A percentile compares a stretch with the other conserved stretches of the same genome.
Evolutionary conservation across 2,888 invertebrate genomes (phyloP).

Genomic region (Drosophila quinaria): DNA sequence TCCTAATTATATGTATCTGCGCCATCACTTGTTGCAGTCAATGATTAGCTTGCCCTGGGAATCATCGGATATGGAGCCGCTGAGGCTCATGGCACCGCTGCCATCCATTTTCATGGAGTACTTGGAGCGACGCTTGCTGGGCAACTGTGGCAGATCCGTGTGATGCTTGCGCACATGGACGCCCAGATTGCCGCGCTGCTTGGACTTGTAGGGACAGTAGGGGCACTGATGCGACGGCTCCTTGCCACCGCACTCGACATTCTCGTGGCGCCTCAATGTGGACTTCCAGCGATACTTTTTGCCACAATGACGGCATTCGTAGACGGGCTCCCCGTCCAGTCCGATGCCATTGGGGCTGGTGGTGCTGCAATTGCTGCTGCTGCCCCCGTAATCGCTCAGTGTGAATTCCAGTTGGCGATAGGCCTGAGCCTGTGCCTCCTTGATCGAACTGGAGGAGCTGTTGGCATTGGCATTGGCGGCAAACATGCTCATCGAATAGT

Average conservation of each 20-base stretch:
- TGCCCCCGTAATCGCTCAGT: slow-evolving; percentile 78
- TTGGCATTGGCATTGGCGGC: slow-evolving; percentile 44
- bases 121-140: slow-evolving; percentile 89
- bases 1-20: background rate
- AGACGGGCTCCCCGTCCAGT: slow-evolving; percentile 85
- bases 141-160: slow-evolving; percentile 85
- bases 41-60: slow-evolving; percentile 81
- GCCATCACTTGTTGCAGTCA: slow-evolving; percentile 77
- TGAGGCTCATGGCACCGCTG: slow-evolving; percentile 51
- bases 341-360: slow-evolving; percentile 89
- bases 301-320: slow-evolving; percentile 93
- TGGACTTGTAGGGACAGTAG: slow-evolving; percentile 91
- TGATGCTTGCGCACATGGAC: slow-evolving; percentile 94
- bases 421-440: slow-evolving; percentile 82
- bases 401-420: slow-evolving; percentile 83
- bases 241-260: slow-evolving; percentile 94
- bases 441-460: slow-evolving; percentile 49
- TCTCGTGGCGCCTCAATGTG: slow-evolving; percentile 92
- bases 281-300: slow-evolving; percentile 95
- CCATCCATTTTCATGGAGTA: slow-evolving; percentile 87
- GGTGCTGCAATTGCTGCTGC: slow-evolving; percentile 68
- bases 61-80: slow-evolving; percentile 73
- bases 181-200: slow-evolving; percentile 93
- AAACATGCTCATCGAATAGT: slow-evolving; percentile 52
- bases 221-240: slow-evolving; percentile 93